Base-by-base conservation (phyloP, 2,888 invertebrate species). In the Adela reaumurella region DNA sequence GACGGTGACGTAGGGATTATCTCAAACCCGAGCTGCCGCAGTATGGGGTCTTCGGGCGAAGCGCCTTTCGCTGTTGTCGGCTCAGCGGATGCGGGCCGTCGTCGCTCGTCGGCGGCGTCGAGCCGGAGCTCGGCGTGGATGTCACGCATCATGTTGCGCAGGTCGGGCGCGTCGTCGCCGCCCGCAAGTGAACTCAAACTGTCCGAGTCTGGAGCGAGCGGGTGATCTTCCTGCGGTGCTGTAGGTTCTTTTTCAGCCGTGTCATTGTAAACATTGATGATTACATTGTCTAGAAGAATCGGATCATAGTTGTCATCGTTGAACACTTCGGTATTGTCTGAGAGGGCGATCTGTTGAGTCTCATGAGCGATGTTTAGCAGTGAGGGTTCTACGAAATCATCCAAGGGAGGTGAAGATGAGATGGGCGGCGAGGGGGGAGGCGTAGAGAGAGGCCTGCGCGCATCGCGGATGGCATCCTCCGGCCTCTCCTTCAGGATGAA, bases 61-160 rank as follows among this genome's bases (percentile, higher is more conserved):
- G 54, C 59, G 45, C 64, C 59, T 42, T 66, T 68, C 50, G 57
- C 56, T 19, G 46, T 46, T 3, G 4, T 14, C 6, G 35, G 43
- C 44, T 10, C 43, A 24, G 14, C 46, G 49, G 1, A 11, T 14
- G n/a, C 17, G 16, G 29, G 46, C 8, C 5, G 8, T 8, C 24
- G 4, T 5, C 2, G 16, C 14, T 19, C 14, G 52, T 76, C 74
- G 52, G 74, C 73, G 35, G 62, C 55, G 41, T 59, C 68, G 48
- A 79, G 54, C 55, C 74, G 74, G 43, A 76, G 60, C 56, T 76
- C 74, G 57, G 66, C 74, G 51, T 71, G 73, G 53, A 74, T 72
- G 53, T 70, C 71, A 57, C 65, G 73, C 70, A 72, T 73, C 49
- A 90, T 83, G 54, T 90, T 88, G 52, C 84, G 70, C 50, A 88